These are phyloP conservation scores for Setipinna tenuifilis DNA, from an alignment of 2,797 vertebrate species.

Conservation along the genomic window DNA sequence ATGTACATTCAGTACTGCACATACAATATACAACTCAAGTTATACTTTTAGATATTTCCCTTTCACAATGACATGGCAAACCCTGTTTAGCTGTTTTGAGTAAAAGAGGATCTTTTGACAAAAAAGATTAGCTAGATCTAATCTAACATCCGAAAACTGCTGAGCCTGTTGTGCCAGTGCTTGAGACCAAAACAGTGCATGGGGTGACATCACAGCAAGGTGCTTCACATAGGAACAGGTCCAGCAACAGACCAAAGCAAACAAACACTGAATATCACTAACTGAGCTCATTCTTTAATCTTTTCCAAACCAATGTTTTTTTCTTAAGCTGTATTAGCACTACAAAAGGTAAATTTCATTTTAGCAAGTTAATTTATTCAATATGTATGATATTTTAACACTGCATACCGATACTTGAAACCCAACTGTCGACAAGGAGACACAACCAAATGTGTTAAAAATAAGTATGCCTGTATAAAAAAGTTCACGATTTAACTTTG, in stretches of 20 bases:
- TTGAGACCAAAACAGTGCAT: slow-evolving; percentile 19
- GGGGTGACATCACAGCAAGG: slow-evolving; percentile 20
- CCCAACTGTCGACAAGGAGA: not conserved
- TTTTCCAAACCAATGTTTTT: not conserved
- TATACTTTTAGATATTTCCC: not conserved
- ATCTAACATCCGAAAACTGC: not conserved
- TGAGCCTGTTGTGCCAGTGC: not conserved
- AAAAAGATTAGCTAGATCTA: not conserved
- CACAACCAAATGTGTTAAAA: not conserved
- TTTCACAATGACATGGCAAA: not conserved
- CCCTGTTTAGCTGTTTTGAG: not conserved
- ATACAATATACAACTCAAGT: not conserved
- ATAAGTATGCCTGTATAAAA: not conserved
- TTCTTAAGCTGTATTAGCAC: not conserved
- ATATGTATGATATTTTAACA: not conserved
- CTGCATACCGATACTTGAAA: not conserved
- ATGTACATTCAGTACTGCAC: not conserved
- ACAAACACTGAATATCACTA: not conserved
- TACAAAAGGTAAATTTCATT: not conserved
- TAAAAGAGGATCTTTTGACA: not conserved
- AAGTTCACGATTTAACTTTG: not conserved
- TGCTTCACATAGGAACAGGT: not conserved
- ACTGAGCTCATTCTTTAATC: not conserved
- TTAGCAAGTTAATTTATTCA: not conserved
- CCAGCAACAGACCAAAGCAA: slow-evolving; percentile 17